Evolutionary conservation across 2,113 vertebrate species (phyloP), one percentile per base, ranked within the genome.

Genomic region (Gallinago media): DNA sequence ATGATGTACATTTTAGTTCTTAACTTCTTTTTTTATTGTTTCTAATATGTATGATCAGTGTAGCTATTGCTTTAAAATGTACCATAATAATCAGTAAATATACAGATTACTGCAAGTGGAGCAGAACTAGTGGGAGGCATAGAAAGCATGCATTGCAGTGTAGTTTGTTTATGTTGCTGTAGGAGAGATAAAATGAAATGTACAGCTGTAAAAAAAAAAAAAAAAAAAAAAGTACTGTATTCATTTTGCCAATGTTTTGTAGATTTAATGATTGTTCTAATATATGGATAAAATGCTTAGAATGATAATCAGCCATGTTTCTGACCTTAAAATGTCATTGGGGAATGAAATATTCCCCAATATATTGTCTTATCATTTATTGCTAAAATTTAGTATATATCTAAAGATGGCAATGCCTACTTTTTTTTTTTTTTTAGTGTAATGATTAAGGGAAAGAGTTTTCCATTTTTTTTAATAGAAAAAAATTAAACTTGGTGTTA

Each of bases 1-100:
- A 99, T 99, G 99, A 99, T 99, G 99, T 99, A 99, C 98, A 99
- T 99, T 99, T 99, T 98, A 98, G 98, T 98, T 99, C 98, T 98
- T 98, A 98, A 98, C 98, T 98, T 98, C 97, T 97, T 98, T 98
- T 98, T 99, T 99, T 98, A 98, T 99, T 99, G 98, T 99, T 99
- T 99, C 98, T 99, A 99, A 99, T 98, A 98, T 99, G 98, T 99
- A 99, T 98, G 98, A 99, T 98, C 98, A 98, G 98, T 98, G 98
- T 99, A 99, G 98, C 98, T 99, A 98, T 98, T 99, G 98, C 98
- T 98, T 99, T 98, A 97, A 98, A 98, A 98, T 97, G 98, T 99
- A 98, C 98, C 98, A 95, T 99, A n/a, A n/a, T n/a, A n/a, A n/a
- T n/a, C n/a, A n/a, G 99, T 99, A 99, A 99, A 99, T 99, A 99